These are phyloP conservation scores for Labeo calbasu DNA, from an alignment of 2,797 vertebrate genomes.

Conservation along the genomic window DNA sequence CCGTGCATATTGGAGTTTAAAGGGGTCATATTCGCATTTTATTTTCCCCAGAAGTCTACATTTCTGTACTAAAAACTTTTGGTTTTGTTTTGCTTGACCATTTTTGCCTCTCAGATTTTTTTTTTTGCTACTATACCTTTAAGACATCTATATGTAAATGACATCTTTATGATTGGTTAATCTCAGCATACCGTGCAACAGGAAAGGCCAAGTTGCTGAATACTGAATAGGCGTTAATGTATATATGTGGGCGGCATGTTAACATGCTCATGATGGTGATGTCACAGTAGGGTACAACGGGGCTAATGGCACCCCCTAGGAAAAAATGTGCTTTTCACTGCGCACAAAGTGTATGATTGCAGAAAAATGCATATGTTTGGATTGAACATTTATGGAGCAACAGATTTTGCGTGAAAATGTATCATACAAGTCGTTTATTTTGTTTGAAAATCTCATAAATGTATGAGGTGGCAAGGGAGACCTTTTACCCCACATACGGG, in stretches of 20 bases:
- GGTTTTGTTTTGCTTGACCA: background rate
- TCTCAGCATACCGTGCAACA: background rate
- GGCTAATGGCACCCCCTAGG: too few relatives aligned
- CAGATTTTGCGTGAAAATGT: too few relatives aligned
- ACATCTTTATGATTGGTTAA: background rate
- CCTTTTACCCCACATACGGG: too few relatives aligned
- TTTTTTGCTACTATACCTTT: conserved; percentile 6
- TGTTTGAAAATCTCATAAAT: too few relatives aligned
- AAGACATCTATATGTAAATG: background rate
- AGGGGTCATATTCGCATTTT: conserved; percentile 4
- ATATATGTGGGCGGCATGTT: conserved; percentile 11
- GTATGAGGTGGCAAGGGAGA: too few relatives aligned
- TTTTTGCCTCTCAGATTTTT: background rate
- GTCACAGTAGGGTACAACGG: background rate
- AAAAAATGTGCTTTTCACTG: too few relatives aligned
- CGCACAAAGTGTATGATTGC: too few relatives aligned
- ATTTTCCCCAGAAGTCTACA: background rate
- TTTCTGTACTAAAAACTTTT: background rate
- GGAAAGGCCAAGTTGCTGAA: conserved; percentile 8
- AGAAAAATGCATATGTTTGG: too few relatives aligned
- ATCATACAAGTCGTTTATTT: too few relatives aligned
- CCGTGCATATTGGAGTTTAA: background rate
- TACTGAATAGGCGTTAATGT: conserved; percentile 4
- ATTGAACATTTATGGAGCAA: too few relatives aligned
- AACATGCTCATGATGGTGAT: conserved; percentile 13